These are phyloP conservation scores for Pristionchus maxplancki DNA, from an alignment of 2,888 invertebrate genomes.

Conservation along the genomic window DNA sequence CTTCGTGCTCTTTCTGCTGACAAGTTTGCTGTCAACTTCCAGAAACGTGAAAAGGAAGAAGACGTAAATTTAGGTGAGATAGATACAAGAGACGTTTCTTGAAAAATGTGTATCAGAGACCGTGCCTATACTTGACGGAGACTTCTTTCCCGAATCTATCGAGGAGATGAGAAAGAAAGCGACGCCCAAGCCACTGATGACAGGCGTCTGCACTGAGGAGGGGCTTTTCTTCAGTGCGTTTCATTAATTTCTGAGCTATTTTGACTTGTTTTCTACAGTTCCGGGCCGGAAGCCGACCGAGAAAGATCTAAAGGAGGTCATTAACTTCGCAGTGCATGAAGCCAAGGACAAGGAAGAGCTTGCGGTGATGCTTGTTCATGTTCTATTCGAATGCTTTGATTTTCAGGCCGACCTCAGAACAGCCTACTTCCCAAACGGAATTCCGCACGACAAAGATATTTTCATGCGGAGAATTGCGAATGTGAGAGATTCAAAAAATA, in stretches of 20 bases:
- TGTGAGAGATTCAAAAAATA: constrained; percentile 31
- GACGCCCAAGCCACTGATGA: constrained; percentile 41
- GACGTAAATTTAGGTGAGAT: constrained; percentile 53
- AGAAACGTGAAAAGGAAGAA: neutral
- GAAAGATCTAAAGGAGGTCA: neutral
- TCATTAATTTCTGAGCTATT: constrained; percentile 52
- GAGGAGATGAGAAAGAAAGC: constrained; percentile 36
- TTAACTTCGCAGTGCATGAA: neutral
- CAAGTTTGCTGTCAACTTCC: neutral
- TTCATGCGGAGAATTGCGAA: neutral
- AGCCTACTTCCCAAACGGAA: constrained; percentile 57
- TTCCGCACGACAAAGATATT: constrained; percentile 58
- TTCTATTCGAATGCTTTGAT: neutral
- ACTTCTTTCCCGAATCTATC: constrained; percentile 24
- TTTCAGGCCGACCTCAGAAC: constrained; percentile 66
- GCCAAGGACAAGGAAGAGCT: neutral
- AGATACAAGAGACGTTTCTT: neutral
- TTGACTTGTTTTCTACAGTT: neutral
- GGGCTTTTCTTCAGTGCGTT: constrained; percentile 52
- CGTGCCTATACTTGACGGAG: neutral
- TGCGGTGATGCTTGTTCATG: neutral
- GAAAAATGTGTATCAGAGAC: neutral
- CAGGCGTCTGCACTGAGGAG: constrained; percentile 22
- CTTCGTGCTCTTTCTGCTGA: neutral
- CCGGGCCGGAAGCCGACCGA: neutral